These are phyloP conservation scores for Gadopsis marmoratus DNA, from an alignment of 2,797 vertebrate species.

Conservation along the genomic window DNA sequence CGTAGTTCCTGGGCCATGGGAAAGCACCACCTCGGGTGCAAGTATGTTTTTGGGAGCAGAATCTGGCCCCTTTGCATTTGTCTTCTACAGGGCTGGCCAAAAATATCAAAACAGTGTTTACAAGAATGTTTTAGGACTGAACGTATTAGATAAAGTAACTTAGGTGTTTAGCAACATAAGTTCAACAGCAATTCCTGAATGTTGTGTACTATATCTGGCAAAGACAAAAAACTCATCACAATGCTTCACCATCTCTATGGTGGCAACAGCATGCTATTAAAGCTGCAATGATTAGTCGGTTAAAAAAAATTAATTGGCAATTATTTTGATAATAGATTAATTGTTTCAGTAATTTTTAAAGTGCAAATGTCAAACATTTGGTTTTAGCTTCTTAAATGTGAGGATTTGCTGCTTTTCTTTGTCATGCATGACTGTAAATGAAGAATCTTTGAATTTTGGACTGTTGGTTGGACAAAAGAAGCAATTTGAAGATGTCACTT, in stretches of 20 bases:
- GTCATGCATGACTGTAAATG: too few species aligned
- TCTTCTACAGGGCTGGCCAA: background rate
- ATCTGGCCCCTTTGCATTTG: background rate
- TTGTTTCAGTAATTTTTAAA: too few species aligned
- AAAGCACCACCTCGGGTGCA: background rate
- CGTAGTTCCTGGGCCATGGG: background rate
- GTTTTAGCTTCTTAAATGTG: too few species aligned
- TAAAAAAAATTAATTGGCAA: too few species aligned
- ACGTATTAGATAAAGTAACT: background rate
- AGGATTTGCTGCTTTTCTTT: too few species aligned
- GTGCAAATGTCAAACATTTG: too few species aligned
- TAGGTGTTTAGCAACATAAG: background rate
- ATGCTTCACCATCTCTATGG: background rate
- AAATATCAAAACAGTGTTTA: background rate
- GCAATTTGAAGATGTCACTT: too few species aligned
- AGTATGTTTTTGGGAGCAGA: constrained; percentile 4
- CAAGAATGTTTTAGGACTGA: background rate
- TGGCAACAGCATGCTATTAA: background rate
- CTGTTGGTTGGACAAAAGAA: too few species aligned
- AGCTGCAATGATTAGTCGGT: too few species aligned
- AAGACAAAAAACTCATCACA: background rate
- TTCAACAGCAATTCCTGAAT: background rate
- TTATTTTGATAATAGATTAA: too few species aligned
- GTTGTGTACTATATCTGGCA: background rate
- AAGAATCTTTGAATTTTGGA: too few species aligned